Evolutionary conservation across 1,140 invertebrate species (phyloP).

Genomic region (Telenomus remus): DNA sequence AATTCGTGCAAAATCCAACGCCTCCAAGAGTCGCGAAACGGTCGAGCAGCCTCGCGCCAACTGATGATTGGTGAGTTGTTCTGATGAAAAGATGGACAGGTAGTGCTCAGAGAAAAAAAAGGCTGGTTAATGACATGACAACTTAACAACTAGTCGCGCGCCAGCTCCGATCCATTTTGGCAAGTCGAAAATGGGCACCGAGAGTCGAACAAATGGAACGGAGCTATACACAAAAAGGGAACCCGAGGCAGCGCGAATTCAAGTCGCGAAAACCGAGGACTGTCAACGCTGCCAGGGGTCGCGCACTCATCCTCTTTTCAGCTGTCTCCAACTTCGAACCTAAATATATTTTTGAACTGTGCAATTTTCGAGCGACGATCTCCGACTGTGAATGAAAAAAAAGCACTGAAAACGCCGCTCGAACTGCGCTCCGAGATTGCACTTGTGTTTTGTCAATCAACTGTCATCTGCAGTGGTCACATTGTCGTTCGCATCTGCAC

Average conservation of each 20-base stretch:
- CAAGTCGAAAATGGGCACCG: background rate
- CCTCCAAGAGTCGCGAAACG: constrained; percentile 15
- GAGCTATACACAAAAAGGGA: constrained; percentile 18
- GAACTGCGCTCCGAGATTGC: too few relatives aligned
- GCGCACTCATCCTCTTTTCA: constrained; percentile 29
- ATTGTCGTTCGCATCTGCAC: background rate
- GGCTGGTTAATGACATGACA: constrained; percentile 53
- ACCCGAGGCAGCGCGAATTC: constrained; percentile 40
- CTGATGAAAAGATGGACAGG: constrained; percentile 59
- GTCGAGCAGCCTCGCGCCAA: constrained; percentile 72
- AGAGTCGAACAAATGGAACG: constrained; percentile 16
- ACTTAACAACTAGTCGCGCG: constrained; percentile 65
- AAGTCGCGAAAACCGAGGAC: background rate
- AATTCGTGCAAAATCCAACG: constrained; percentile 6
- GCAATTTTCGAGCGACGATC: constrained; percentile 7
- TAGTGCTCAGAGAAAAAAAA: constrained; percentile 60
- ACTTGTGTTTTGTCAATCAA: background rate
- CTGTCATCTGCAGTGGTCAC: background rate
- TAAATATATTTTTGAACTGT: constrained; percentile 2
- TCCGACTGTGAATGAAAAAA: constrained; percentile 77
- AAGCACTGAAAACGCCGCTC: too few relatives aligned
- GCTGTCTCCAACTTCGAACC: constrained; percentile 40
- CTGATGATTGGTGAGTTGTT: constrained; percentile 51
- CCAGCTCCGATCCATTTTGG: constrained; percentile 61
- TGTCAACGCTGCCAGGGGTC: constrained; percentile 45